phyloP scores from a whole-genome alignment of 1,140 invertebrate genomes.

The Caenorhabditis latens region DNA sequence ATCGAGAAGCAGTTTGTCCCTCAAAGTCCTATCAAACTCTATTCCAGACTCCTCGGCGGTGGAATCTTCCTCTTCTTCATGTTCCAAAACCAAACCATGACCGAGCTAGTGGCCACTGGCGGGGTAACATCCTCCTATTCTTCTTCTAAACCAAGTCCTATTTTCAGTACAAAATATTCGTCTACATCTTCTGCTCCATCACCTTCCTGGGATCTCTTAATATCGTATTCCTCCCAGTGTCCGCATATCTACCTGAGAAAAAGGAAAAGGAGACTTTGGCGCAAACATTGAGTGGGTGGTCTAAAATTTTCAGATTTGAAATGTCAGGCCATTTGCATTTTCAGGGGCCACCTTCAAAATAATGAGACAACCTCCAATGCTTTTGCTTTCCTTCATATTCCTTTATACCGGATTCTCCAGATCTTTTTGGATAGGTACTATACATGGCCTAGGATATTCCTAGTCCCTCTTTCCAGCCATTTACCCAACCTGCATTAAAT shows the following conservation, averaged over 20 bases:
- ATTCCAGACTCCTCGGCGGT: background rate
- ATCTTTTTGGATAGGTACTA: conserved; percentile 27
- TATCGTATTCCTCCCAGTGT: background rate
- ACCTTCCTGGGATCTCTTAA: background rate
- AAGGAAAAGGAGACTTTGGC: background rate
- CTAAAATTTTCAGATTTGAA: background rate
- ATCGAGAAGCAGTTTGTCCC: too few relatives aligned
- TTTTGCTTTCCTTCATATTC: conserved; percentile 1
- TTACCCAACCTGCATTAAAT: conserved; percentile 27
- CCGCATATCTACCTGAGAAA: conserved; percentile 20
- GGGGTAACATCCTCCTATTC: background rate
- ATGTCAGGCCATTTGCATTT: background rate
- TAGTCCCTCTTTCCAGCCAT: background rate
- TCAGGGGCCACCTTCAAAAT: conserved; percentile 3
- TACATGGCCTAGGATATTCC: background rate
- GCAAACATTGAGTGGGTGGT: background rate
- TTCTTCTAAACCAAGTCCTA: too few relatives aligned
- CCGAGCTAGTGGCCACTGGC: background rate
- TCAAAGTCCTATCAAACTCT: too few relatives aligned
- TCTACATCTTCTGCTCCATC: conserved; percentile 22
- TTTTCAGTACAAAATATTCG: conserved; percentile 24
- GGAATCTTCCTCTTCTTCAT: conserved; percentile 37
- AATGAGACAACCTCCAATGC: conserved; percentile 27
- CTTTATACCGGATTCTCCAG: conserved; percentile 29
- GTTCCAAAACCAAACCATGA: background rate